Evolutionary conservation across 2,888 invertebrate species (phyloP).

Genomic region (Microplitis manilae): DNA sequence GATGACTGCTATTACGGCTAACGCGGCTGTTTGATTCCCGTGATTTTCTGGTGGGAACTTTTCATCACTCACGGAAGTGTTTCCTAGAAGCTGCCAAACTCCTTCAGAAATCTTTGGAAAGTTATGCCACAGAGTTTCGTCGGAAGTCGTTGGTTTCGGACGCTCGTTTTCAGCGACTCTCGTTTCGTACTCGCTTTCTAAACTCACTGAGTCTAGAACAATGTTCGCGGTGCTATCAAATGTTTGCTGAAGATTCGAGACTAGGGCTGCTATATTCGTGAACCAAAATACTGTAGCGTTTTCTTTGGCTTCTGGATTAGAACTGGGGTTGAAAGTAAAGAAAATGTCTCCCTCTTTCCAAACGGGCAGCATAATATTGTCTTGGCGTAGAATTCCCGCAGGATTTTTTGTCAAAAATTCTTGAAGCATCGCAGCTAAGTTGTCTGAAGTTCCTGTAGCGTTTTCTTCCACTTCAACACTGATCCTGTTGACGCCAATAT

Average conservation of each 20-base stretch:
- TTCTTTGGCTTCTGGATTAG: constrained; percentile 56
- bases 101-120: constrained; percentile 58
- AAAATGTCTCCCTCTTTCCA: constrained; percentile 62
- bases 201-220: constrained; percentile 56
- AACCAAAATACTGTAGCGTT: constrained; percentile 64
- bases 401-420: constrained; percentile 75
- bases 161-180: constrained; percentile 54
- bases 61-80: constrained; percentile 50
- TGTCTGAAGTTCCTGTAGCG: constrained; percentile 71
- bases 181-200: constrained; percentile 59
- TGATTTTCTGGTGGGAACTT: constrained; percentile 53
- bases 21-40: constrained; percentile 58
- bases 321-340: constrained; percentile 64
- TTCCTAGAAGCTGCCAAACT: constrained; percentile 60
- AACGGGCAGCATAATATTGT: constrained; percentile 67
- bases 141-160: constrained; percentile 48
- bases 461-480: constrained; percentile 71
- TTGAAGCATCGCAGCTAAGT: constrained; percentile 71
- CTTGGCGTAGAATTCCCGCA: constrained; percentile 74
- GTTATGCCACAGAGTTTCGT: constrained; percentile 60
- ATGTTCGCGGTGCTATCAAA: constrained; percentile 50
- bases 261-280: constrained; percentile 53
- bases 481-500: constrained; percentile 71
- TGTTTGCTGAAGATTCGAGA: constrained; percentile 45
- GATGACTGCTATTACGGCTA: constrained; percentile 61